These are phyloP conservation scores for Zeus faber DNA, from an alignment of 2,113 vertebrate species.

Conservation along the genomic window DNA sequence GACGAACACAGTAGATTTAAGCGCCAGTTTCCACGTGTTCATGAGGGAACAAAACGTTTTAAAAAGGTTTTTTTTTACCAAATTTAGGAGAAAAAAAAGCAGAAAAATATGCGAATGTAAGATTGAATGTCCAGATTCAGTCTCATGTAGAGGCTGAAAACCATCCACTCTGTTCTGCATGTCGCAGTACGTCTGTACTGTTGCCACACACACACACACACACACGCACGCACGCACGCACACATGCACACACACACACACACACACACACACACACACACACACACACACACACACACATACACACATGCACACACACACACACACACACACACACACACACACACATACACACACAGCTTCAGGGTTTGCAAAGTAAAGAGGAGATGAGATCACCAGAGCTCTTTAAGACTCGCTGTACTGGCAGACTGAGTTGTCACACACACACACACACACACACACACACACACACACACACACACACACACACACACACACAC, in stretches of 20 bases:
- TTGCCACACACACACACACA: neutral
- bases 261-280: neutral
- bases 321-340: conserved; percentile 1
- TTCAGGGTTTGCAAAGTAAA: conserved; percentile 51
- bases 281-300: neutral
- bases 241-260: conserved; percentile 3
- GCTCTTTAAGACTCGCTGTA: conserved; percentile 42
- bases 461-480: conserved; percentile 12
- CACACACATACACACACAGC: conserved; percentile 29
- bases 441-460: conserved; percentile 11
- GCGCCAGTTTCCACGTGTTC: too few species aligned
- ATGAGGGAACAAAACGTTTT: too few species aligned
- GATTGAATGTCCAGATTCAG: too few species aligned
- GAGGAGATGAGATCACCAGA: conserved; percentile 67
- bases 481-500: conserved; percentile 24
- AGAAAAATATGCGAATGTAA: too few species aligned
- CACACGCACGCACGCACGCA: neutral
- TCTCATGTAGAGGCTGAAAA: too few species aligned
- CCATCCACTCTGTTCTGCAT: conserved; percentile 31
- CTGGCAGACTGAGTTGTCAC: conserved; percentile 42
- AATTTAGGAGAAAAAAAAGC: too few species aligned
- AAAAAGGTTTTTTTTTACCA: too few species aligned
- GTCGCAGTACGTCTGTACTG: conserved; percentile 1
- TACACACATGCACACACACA: conserved; percentile 17
- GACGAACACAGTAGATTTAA: too few species aligned